Conservation (phyloP, 2,113 vertebrate genomes). For the Sterrhoptilus dennistouni region DNA sequence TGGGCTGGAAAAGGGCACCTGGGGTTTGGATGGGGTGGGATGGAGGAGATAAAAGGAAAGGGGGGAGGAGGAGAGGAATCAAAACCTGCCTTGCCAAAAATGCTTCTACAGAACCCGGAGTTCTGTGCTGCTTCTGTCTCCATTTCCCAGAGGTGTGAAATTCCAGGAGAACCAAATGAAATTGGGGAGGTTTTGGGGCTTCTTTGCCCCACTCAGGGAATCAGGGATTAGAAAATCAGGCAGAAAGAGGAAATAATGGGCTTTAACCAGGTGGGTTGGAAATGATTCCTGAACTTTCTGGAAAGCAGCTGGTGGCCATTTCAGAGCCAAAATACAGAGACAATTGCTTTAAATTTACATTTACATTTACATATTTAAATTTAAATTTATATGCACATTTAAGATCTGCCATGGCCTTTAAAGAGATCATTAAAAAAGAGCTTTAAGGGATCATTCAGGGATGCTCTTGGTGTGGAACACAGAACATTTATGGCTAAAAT, state of each 20-base stretch:
- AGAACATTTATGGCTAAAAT: neutral
- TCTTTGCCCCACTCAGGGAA: neutral
- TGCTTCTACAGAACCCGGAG: neutral
- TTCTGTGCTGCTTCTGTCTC: neutral
- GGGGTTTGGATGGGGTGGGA: neutral
- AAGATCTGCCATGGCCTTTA: neutral
- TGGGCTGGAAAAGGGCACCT: conserved; percentile 3
- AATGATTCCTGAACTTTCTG: neutral
- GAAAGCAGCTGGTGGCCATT: neutral
- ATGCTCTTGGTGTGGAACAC: neutral
- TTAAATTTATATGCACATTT: neutral
- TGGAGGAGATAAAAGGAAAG: conserved; percentile 3
- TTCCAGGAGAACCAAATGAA: neutral
- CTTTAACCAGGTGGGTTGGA: neutral
- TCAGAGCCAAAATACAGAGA: neutral
- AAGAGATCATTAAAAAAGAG: neutral
- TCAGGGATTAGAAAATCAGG: neutral
- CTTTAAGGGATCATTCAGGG: neutral
- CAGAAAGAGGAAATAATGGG: neutral
- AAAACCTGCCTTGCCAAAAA: neutral
- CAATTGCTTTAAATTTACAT: neutral
- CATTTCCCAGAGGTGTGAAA: neutral
- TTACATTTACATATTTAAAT: neutral
- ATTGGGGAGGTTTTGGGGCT: neutral
- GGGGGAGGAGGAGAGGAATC: neutral